Evolutionary conservation across 2,888 invertebrate species (phyloP).

Genomic region (Epiblema foenella): DNA sequence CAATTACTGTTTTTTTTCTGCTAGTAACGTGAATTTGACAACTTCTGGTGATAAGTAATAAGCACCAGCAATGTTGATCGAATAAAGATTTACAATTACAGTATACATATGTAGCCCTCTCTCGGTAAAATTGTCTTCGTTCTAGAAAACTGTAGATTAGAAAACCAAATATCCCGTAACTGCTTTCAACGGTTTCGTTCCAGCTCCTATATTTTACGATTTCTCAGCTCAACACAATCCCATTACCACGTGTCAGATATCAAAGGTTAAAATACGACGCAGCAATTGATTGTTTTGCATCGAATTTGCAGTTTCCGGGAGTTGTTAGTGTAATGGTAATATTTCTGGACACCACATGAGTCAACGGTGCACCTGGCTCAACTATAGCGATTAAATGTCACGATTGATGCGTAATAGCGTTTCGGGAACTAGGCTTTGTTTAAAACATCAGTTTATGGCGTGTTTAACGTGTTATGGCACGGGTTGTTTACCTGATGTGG

Average conservation of each 20-base stretch:
- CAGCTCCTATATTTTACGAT: constrained; percentile 18
- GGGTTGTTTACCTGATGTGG: background rate
- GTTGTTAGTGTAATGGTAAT: constrained; percentile 23
- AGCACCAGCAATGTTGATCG: too few relatives aligned
- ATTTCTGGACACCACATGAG: constrained; percentile 17
- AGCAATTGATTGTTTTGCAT: constrained; percentile 4
- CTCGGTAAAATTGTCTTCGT: too few relatives aligned
- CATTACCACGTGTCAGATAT: constrained; percentile 12
- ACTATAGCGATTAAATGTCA: constrained; percentile 28
- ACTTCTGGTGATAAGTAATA: too few relatives aligned
- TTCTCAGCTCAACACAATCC: constrained; percentile 6
- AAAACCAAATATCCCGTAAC: background rate
- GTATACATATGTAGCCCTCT: too few relatives aligned
- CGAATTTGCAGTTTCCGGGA: constrained; percentile 15
- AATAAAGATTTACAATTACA: too few relatives aligned
- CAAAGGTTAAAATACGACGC: constrained; percentile 28
- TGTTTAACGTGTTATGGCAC: constrained; percentile 1
- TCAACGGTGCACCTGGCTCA: constrained; percentile 21
- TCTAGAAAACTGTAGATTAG: background rate
- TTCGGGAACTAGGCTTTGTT: background rate
- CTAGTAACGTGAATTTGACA: background rate
- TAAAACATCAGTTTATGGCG: background rate
- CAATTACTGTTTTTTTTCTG: background rate
- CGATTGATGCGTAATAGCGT: constrained; percentile 21
- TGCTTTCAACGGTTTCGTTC: constrained; percentile 3